Conservation (phyloP, 2,797 vertebrate genomes). For the Eulemur rubriventer region DNA sequence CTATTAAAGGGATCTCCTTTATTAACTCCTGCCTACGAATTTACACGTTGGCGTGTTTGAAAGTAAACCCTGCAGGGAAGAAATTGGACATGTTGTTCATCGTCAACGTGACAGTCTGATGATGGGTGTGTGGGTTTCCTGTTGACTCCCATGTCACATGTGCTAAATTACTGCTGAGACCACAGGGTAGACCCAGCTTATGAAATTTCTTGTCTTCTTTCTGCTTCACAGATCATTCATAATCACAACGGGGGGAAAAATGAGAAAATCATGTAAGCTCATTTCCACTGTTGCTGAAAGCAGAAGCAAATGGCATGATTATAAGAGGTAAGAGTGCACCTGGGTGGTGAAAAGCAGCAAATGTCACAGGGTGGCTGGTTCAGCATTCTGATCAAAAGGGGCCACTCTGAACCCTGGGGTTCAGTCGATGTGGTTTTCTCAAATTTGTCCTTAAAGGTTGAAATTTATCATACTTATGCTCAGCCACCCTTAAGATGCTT, state of each 20-base stretch:
- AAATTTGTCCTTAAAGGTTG: neutral
- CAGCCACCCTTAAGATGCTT: neutral
- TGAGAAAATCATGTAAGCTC: neutral
- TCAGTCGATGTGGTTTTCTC: neutral
- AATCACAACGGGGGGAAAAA: slow-evolving; percentile 11
- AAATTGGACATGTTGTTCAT: neutral
- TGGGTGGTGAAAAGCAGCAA: neutral
- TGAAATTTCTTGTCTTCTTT: slow-evolving; percentile 30
- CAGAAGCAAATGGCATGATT: slow-evolving; percentile 2
- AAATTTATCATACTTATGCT: slow-evolving; percentile 19
- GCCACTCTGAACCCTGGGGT: neutral
- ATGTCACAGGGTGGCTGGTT: neutral
- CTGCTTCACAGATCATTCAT: slow-evolving; percentile 50
- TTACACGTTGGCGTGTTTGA: neutral
- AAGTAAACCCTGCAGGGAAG: neutral
- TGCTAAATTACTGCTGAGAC: slow-evolving; percentile 61
- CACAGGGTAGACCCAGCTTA: neutral
- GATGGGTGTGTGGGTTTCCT: slow-evolving; percentile 47
- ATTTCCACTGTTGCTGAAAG: slow-evolving; percentile 27
- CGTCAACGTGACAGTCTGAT: slow-evolving; percentile 32
- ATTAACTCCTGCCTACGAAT: slow-evolving; percentile 35
- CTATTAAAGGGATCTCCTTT: slow-evolving; percentile 3
- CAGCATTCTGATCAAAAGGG: neutral
- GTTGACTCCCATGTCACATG: slow-evolving; percentile 49
- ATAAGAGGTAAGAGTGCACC: neutral